phyloP scores from a whole-genome alignment of 2,888 invertebrate genomes.

The Hydrotaea cyrtoneurina region DNA sequence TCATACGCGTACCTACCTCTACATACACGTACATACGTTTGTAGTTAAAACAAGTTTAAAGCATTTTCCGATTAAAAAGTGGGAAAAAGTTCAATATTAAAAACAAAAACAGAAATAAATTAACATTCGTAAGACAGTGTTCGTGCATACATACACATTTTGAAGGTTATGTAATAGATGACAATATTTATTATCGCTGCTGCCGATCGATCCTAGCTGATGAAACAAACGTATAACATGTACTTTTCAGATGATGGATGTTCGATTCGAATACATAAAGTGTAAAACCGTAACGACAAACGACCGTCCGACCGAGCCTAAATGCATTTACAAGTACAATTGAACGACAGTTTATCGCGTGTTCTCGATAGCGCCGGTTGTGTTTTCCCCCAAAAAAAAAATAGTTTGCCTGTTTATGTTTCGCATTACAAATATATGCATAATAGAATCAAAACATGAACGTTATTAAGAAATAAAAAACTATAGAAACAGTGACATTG shows the following conservation, averaged over 20 bases:
- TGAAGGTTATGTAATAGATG: constrained; percentile 34
- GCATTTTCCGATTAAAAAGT: constrained; percentile 62
- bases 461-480: constrained; percentile 24
- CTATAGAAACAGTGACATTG: constrained; percentile 15
- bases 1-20: constrained; percentile 38
- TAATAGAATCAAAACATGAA: constrained; percentile 9
- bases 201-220: constrained; percentile 51
- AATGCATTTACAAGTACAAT: constrained; percentile 75
- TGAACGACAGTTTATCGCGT: constrained; percentile 77
- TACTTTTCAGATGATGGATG: constrained; percentile 3
- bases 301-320: constrained; percentile 70
- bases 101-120: constrained; percentile 45
- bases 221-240: constrained; percentile 1
- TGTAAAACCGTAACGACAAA: neutral
- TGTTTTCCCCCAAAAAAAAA: constrained; percentile 62
- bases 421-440: constrained; percentile 9
- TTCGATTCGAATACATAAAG: constrained; percentile 8
- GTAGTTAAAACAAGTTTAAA: constrained; percentile 63
- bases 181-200: constrained; percentile 28
- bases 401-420: constrained; percentile 38
- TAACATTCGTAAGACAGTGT: constrained; percentile 40
- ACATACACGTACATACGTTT: constrained; percentile 3
- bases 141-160: constrained; percentile 7
- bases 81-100: constrained; percentile 31
- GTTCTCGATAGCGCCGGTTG: constrained; percentile 78